Conservation (phyloP, 1,140 invertebrate species). For the Megathymus violae region DNA sequence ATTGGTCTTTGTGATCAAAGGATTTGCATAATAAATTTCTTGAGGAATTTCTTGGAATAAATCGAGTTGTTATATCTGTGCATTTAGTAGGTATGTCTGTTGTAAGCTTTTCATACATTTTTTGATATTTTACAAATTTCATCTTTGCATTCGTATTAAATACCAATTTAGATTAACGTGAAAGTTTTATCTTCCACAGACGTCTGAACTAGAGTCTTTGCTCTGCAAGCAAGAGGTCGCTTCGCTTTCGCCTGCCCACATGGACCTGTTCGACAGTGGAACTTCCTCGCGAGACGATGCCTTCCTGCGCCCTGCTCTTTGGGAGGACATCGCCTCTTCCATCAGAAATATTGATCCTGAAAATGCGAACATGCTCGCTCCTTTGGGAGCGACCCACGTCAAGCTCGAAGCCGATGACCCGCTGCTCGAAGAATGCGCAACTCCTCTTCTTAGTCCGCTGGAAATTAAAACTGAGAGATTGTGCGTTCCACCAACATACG, state of each 20-base stretch:
- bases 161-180: not conserved
- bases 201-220: conserved; percentile 81
- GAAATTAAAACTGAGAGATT: conserved; percentile 89
- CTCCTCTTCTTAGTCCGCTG: conserved; percentile 88
- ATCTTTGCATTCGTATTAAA: no score
- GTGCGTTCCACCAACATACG: conserved; percentile 74
- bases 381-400: conserved; percentile 85
- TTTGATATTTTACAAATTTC: no score
- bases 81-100: conserved; percentile 29
- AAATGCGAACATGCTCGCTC: conserved; percentile 93
- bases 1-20: conserved; percentile 55
- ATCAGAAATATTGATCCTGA: conserved; percentile 95
- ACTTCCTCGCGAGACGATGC: conserved; percentile 89
- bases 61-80: conserved; percentile 30
- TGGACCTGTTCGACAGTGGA: conserved; percentile 78
- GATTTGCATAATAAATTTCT: conserved; percentile 62
- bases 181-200: conserved; percentile 58
- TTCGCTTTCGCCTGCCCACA: conserved; percentile 71
- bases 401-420: conserved; percentile 90
- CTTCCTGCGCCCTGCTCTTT: conserved; percentile 91
- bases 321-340: conserved; percentile 95
- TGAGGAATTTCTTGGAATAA: conserved; percentile 51
- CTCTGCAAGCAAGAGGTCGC: conserved; percentile 81
- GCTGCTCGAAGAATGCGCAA: conserved; percentile 81
- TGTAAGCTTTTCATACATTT: conserved; percentile 8